Evolutionary conservation across 2,113 vertebrate species (phyloP), one percentile per base, ranked within the genome.

Genomic region (Peromyscus leucopus): DNA sequence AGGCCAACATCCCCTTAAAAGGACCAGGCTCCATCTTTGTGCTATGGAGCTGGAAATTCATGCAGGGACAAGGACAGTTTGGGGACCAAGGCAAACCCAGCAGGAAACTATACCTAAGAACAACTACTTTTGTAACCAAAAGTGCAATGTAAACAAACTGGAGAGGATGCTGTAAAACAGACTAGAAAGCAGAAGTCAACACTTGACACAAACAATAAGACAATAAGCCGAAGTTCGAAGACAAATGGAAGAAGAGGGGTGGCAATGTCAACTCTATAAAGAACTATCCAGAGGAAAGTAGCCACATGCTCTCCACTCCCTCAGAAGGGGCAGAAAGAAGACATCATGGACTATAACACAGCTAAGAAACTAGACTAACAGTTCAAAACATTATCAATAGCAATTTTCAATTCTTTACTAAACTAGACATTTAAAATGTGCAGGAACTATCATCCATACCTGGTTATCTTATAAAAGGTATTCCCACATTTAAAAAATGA

Each of bases 401-500:
- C 13, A 96, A 51, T 65, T 71, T 39, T 57, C 93, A 89, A 72
- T 63, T 82, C 36, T 92, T 74, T 33, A 26, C 21, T 95, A 39
- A 89, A 22, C 82, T 94, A 87, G 48, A 79, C 0, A 96, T 3
- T 28, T 46, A 91, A 89, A 95, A 76, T 72, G 42, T 67, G 17
- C 28, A 90, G 55, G 42, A 82, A 92, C 31, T 88, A 75, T 26
- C 17, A 39, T 67, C 24, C 36, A 42, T 86, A 48, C 22, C 55
- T 93, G 31, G 8, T 1, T 67, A 93, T 65, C 36, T 71, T 89
- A 42, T 87, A 87, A 83, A 57, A 0, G 55, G 0, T 61, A 89
- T 89, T 33, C 26, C 39, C 42, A 0, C 19, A 86, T 72, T 93
- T 96, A 39, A 91, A 96, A 97, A 94, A 39, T 67, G 1, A 90